Conservation (phyloP, 2,113 vertebrate genomes). For the Macquaria ambigua region DNA sequence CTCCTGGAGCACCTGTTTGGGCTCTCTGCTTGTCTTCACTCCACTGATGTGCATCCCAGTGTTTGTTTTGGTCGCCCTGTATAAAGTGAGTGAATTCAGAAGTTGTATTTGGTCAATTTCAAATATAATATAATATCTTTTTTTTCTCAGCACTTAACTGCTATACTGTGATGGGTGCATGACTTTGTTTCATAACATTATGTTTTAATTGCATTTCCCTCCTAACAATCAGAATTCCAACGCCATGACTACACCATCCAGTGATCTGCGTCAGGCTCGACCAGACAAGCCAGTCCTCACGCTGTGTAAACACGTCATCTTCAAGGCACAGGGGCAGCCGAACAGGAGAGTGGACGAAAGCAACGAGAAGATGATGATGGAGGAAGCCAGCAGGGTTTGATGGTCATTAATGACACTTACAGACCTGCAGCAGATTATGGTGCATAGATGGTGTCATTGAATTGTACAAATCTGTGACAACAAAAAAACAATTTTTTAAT, state of each 20-base stretch:
- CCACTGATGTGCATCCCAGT: slow-evolving; percentile 81
- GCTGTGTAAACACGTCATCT: slow-evolving; percentile 63
- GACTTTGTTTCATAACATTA: neutral
- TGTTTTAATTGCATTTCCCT: neutral
- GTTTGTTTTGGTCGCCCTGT: slow-evolving; percentile 69
- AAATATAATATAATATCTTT: neutral
- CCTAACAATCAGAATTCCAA: slow-evolving; percentile 41
- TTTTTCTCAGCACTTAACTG: neutral
- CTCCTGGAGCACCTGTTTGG: neutral
- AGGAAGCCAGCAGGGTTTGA: slow-evolving; percentile 63
- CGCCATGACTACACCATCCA: slow-evolving; percentile 68
- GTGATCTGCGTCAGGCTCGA: slow-evolving; percentile 76
- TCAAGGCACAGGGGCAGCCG: slow-evolving; percentile 10
- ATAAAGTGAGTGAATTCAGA: slow-evolving; percentile 65
- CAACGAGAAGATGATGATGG: slow-evolving; percentile 47
- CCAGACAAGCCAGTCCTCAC: slow-evolving; percentile 79
- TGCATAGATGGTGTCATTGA: no score
- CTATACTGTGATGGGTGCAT: neutral
- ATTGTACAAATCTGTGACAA: neutral
- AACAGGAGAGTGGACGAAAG: neutral
- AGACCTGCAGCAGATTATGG: neutral
- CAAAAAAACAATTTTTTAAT: neutral
- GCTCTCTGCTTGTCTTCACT: slow-evolving; percentile 58
- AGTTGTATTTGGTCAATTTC: neutral
- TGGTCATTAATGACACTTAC: neutral